Evolutionary conservation across 2,888 invertebrate species (phyloP).

Genomic region (Chorisops tibialis): DNA sequence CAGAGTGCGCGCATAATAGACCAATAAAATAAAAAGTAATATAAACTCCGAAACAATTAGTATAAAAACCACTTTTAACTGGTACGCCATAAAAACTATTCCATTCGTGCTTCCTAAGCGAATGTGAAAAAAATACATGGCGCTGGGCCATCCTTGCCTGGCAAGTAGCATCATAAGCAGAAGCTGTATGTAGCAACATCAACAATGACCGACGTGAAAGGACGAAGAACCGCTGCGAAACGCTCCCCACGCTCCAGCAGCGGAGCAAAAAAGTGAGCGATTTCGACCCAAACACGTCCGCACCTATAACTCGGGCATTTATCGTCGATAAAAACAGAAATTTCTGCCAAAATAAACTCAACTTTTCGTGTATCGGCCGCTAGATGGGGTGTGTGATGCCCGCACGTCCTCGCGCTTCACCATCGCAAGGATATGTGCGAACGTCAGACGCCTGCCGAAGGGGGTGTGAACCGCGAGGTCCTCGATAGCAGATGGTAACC

Average conservation of each 20-base stretch:
- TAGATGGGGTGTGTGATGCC: background rate
- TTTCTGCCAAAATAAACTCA: slow-evolving; percentile 30
- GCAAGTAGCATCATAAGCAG: background rate
- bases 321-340: slow-evolving; percentile 32
- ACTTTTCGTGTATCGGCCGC: slow-evolving; percentile 1
- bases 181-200: background rate
- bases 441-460: background rate
- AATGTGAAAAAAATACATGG: background rate
- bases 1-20: slow-evolving; percentile 30
- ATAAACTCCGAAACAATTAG: slow-evolving; percentile 35
- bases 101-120: slow-evolving; percentile 7
- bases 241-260: no score
- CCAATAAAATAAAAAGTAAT: slow-evolving; percentile 35
- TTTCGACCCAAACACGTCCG: slow-evolving; percentile 31
- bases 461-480: background rate
- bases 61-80: slow-evolving; percentile 34
- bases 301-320: slow-evolving; percentile 33
- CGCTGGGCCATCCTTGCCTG: background rate
- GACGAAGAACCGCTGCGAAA: background rate
- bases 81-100: slow-evolving; percentile 32
- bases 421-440: background rate
- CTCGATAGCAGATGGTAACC: slow-evolving; percentile 20
- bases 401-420: background rate
- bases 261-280: background rate
- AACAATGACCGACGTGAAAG: background rate